A percentile compares a stretch with the other conserved stretches of the same genome.
Conservation (phyloP, 2,113 vertebrate genomes). For the Monopterus albus region DNA sequence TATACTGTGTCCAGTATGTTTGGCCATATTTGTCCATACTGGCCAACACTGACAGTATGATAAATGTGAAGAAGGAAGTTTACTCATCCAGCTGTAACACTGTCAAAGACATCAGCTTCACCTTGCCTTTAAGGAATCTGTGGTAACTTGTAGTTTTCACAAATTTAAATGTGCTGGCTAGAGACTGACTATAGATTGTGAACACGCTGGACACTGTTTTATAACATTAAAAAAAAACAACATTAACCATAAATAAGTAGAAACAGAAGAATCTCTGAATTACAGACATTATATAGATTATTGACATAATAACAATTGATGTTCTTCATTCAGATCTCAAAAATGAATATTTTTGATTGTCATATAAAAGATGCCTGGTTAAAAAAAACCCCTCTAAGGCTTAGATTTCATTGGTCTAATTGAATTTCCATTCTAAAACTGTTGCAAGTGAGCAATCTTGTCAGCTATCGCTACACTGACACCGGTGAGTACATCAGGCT, state of each 20-base stretch:
- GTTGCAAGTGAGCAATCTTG: neutral
- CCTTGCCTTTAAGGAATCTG: neutral
- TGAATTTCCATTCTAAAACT: neutral
- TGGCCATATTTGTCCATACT: neutral
- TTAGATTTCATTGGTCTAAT: conserved; percentile 2
- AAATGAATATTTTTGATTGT: neutral
- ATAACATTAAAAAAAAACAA: too few species aligned
- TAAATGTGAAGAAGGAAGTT: neutral
- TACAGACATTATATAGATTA: too few species aligned
- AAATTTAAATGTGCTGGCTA: too few species aligned
- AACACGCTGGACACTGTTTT: too few species aligned
- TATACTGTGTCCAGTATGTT: neutral
- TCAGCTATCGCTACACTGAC: neutral
- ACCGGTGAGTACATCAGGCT: neutral
- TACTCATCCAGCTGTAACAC: neutral
- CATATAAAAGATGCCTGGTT: conserved; percentile 2
- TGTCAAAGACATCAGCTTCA: too few species aligned
- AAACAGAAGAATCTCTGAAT: too few species aligned
- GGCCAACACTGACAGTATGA: neutral
- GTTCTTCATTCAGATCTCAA: conserved; percentile 1
- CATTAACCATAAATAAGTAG: too few species aligned
- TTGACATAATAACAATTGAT: too few species aligned
- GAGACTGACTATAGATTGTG: too few species aligned
- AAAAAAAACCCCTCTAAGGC: conserved; percentile 3
- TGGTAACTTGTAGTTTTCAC: too few species aligned